Evolutionary conservation across 2,797 vertebrate species (phyloP), one percentile per base, ranked within the genome.

Genomic region (Eutrigla gurnardus): DNA sequence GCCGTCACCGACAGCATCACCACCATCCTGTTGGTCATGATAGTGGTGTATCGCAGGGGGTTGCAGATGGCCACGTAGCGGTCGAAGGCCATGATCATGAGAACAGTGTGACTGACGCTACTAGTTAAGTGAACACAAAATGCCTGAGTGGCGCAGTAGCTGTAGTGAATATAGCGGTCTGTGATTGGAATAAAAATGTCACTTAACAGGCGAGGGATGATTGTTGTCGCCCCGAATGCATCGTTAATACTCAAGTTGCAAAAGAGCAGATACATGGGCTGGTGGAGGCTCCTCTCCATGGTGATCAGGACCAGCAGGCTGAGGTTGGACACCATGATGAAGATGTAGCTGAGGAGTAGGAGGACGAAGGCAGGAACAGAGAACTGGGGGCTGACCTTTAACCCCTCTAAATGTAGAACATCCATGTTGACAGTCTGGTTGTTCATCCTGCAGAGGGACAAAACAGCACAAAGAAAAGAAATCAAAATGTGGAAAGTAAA

Each of bases 251-350:
- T 92, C 71, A 96, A 90, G 91, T 95, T 94, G 9, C 93, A 94
- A 1, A 95, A 90, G 49, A 96, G 93, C 37, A 96, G 88, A 53
- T 95, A 93, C 94, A 94, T 96, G 64, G 96, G 95, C 72, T 95
- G 83, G 0, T 94, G 95, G 5, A 96, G 94, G 68, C 79, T 69
- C 43, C 68, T 85, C 14, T 7, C 0, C 10, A 13, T 54, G 25
- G 6, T 13, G n/a, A 91, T 87, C 60, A 88, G 75, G 0, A 77
- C 9, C 6, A 91, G 17, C 64, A 93, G 65, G 7, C 88, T 65
- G 1, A 88, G 6, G 58, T 93, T 91, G 18, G 81, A 82, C 33
- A 86, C 43, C 70, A 91, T 52, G 47, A 82, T 86, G 40, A 89
- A 83, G 45, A 89, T 6, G 46, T 92, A 93, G 57, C 57, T 15